Conservation (phyloP, 2,888 invertebrate species). For the Caenorhabditis virilis region DNA sequence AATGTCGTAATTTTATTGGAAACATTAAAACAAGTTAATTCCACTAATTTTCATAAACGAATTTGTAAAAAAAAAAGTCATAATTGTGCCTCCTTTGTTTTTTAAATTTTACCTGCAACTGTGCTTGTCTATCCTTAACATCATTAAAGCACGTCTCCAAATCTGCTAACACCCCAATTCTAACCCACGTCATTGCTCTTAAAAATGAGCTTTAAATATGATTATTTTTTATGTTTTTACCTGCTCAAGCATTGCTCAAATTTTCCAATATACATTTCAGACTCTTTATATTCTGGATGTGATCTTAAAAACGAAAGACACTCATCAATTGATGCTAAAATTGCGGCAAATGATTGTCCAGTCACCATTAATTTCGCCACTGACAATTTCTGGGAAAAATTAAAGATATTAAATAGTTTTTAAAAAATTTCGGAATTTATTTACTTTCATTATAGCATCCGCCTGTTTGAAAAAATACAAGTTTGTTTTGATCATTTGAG, state of each 20-base stretch:
- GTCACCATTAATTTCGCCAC: conserved; percentile 59
- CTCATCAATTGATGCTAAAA: conserved; percentile 65
- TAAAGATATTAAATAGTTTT: no score
- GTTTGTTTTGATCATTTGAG: conserved; percentile 66
- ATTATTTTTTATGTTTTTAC: conserved; percentile 17
- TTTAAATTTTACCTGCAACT: conserved; percentile 29
- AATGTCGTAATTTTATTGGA: no score
- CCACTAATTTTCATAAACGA: background rate
- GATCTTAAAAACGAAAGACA: conserved; percentile 57
- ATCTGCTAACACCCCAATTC: conserved; percentile 60
- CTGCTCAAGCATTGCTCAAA: conserved; percentile 66
- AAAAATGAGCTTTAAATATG: conserved; percentile 7
- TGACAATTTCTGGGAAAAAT: conserved; percentile 58
- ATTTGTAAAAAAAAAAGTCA: no score
- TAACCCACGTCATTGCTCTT: conserved; percentile 65
- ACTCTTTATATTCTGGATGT: conserved; percentile 64
- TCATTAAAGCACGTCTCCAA: conserved; percentile 58
- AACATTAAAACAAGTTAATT: no score
- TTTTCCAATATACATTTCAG: conserved; percentile 54
- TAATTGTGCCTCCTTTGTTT: no score
- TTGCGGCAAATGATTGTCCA: conserved; percentile 64
- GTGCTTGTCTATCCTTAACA: conserved; percentile 51
- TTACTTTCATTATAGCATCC: conserved; percentile 64
- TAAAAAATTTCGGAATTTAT: no score
- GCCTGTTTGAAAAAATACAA: conserved; percentile 67